Evolutionary conservation across 2,888 invertebrate species (phyloP).

Genomic region (Lepidocyrtinus sp.): DNA sequence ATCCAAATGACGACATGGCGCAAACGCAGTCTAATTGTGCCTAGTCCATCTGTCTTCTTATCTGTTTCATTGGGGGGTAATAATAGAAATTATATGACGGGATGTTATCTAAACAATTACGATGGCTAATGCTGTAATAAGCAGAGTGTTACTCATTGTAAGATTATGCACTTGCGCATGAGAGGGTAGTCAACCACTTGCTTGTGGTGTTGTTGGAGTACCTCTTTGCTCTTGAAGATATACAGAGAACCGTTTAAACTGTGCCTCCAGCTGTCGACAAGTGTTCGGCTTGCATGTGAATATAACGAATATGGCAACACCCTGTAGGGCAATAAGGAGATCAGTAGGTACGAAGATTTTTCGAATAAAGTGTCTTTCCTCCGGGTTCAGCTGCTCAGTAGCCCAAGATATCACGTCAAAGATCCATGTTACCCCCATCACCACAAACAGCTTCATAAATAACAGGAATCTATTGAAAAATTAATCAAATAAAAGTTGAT

Average conservation of each 20-base stretch:
- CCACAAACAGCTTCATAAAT: conserved; percentile 88
- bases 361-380: conserved; percentile 60
- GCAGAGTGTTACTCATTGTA: no score
- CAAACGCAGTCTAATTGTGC: conserved; percentile 42
- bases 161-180: background rate
- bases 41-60: conserved; percentile 51
- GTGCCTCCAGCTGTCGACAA: conserved; percentile 68
- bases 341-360: conserved; percentile 86
- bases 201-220: no score
- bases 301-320: conserved; percentile 90
- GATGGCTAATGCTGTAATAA: no score
- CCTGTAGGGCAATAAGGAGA: conserved; percentile 88
- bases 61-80: conserved; percentile 37
- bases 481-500: background rate
- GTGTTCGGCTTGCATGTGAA: conserved; percentile 89
- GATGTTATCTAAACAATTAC: no score
- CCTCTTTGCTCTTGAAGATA: conserved; percentile 60
- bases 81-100: no score
- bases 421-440: conserved; percentile 85
- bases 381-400: conserved; percentile 80
- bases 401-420: conserved; percentile 89
- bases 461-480: conserved; percentile 72
- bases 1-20: conserved; percentile 59
- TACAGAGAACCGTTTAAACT: conserved; percentile 67
- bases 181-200: background rate